Evolutionary conservation across 2,797 vertebrate genomes (phyloP).

Genomic region (Rhabdomys pumilio): DNA sequence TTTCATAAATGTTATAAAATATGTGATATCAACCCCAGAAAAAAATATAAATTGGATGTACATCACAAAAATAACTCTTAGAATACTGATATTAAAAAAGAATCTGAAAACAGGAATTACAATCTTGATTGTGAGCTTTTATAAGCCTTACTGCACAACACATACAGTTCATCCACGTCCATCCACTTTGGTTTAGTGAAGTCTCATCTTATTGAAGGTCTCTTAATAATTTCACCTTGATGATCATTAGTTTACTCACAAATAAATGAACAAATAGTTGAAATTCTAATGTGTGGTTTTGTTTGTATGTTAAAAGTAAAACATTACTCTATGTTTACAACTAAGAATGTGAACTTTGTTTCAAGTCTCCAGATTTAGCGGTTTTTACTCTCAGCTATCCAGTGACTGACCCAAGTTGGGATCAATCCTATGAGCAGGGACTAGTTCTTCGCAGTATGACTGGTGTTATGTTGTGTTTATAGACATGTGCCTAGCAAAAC

Average conservation of each 20-base stretch:
- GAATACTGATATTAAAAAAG: neutral
- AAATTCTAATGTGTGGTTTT: neutral
- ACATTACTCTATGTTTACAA: neutral
- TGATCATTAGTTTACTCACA: neutral
- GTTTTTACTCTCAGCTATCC: neutral
- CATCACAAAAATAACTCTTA: neutral
- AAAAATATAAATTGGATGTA: neutral
- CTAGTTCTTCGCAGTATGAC: neutral
- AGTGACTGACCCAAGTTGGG: neutral
- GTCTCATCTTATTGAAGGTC: neutral
- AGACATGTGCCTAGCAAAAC: neutral
- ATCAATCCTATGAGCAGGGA: neutral
- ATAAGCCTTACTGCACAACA: accelerated
- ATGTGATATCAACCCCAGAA: neutral
- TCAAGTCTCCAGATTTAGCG: neutral
- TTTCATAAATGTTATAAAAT: neutral
- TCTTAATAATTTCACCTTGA: neutral
- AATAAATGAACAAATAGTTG: neutral
- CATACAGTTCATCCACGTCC: accelerated
- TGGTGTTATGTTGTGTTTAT: neutral
- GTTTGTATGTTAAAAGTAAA: neutral
- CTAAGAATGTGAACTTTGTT: neutral
- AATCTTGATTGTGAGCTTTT: neutral
- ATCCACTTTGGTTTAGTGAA: neutral
- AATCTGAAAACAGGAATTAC: neutral